Conservation (phyloP, 2,113 vertebrate genomes). For the Chiloscyllium plagiosum region DNA sequence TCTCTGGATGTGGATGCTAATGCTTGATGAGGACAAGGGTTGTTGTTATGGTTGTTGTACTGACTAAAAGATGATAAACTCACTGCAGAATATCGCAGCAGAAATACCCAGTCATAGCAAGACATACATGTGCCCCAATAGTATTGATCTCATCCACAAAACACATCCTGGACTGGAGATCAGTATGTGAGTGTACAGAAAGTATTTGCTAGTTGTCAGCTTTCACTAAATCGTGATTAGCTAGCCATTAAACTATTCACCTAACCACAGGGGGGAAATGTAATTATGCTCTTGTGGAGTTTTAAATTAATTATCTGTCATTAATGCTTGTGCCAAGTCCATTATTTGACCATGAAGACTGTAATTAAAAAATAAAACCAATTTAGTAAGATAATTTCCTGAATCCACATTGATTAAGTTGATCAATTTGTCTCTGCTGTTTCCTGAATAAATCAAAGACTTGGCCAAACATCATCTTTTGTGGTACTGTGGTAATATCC, state of each 20-base stretch:
- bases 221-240: neutral
- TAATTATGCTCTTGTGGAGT: slow-evolving; percentile 14
- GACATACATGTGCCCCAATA: neutral
- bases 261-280: neutral
- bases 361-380: slow-evolving; percentile 17
- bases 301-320: slow-evolving; percentile 33
- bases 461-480: neutral
- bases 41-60: neutral
- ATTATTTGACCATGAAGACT: neutral
- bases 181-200: neutral
- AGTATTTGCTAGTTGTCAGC: too few relatives aligned
- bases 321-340: slow-evolving; percentile 2
- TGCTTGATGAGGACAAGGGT: too few relatives aligned
- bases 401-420: neutral
- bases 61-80: neutral
- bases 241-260: neutral
- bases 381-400: slow-evolving; percentile 26
- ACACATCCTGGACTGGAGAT: neutral
- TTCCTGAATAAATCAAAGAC: slow-evolving; percentile 23
- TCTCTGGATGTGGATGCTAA: too few relatives aligned
- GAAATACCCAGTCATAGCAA: neutral
- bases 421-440: neutral
- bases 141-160: neutral
- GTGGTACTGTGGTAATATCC: too few relatives aligned
- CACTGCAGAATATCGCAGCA: neutral